These are phyloP conservation scores for Monarcha castaneiventris DNA, from an alignment of 2,113 vertebrate species.

Conservation along the genomic window DNA sequence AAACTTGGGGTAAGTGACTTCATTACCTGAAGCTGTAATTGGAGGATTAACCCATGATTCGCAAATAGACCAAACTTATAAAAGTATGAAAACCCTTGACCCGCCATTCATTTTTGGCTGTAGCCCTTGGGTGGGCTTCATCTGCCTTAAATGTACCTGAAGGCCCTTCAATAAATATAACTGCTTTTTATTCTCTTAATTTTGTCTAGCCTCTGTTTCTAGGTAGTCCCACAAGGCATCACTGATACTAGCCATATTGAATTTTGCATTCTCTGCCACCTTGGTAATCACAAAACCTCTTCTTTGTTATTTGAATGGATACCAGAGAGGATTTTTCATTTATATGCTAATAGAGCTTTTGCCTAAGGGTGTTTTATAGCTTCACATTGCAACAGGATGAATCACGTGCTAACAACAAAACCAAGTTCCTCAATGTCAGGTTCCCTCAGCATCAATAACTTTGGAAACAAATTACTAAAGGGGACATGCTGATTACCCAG, in stretches of 20 bases:
- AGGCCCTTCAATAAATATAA: neutral
- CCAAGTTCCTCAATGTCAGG: neutral
- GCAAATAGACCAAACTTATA: neutral
- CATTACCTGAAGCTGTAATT: neutral
- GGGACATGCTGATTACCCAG: neutral
- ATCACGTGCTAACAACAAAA: neutral
- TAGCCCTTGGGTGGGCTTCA: neutral
- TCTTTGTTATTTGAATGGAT: neutral
- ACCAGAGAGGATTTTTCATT: neutral
- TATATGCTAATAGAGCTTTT: neutral
- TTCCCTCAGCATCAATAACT: neutral
- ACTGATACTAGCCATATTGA: neutral
- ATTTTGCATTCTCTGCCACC: neutral
- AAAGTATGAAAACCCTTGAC: neutral
- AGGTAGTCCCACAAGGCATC: neutral
- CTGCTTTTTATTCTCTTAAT: neutral
- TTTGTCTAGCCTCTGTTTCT: neutral
- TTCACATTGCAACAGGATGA: neutral
- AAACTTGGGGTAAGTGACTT: neutral
- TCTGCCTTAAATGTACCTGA: neutral
- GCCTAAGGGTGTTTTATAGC: neutral
- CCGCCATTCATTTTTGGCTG: neutral
- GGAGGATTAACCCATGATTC: neutral
- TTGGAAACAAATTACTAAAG: neutral
- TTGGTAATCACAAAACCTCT: neutral